Conservation (phyloP, 2,888 invertebrate species). For the Laothoe populi region DNA sequence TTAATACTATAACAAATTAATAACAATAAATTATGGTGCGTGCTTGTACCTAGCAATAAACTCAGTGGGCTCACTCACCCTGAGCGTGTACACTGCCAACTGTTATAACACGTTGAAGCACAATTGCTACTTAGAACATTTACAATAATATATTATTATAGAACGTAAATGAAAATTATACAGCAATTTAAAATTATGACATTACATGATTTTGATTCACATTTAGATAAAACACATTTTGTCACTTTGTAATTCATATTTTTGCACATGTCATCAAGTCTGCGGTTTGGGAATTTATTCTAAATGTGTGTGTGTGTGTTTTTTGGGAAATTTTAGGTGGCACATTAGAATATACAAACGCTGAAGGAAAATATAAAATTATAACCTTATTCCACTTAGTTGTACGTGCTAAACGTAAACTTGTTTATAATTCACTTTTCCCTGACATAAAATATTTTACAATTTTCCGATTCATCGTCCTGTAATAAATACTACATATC, state of each 20-base stretch:
- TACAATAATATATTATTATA: not conserved
- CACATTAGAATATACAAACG: no score
- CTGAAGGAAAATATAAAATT: no score
- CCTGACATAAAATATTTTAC: no score
- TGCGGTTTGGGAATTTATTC: no score
- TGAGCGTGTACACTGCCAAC: not conserved
- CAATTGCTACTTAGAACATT: not conserved
- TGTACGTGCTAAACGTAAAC: no score
- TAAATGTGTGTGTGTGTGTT: no score
- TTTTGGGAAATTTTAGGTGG: no score
- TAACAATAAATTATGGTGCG: not conserved
- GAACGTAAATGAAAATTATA: not conserved
- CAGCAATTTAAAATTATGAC: not conserved
- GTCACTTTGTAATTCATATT: not conserved
- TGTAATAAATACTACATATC: no score
- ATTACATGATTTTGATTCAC: not conserved
- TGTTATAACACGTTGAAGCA: not conserved
- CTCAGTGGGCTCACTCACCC: conserved; percentile 1
- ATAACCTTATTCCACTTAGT: no score
- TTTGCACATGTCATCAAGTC: not conserved
- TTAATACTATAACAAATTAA: no score
- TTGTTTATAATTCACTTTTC: no score
- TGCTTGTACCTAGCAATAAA: not conserved
- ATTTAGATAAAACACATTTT: not conserved
- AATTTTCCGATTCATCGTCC: no score